Evolutionary conservation across 1,140 invertebrate genomes (phyloP), one percentile per base, ranked within the genome.

Genomic region (Sesamia nonagrioides): DNA sequence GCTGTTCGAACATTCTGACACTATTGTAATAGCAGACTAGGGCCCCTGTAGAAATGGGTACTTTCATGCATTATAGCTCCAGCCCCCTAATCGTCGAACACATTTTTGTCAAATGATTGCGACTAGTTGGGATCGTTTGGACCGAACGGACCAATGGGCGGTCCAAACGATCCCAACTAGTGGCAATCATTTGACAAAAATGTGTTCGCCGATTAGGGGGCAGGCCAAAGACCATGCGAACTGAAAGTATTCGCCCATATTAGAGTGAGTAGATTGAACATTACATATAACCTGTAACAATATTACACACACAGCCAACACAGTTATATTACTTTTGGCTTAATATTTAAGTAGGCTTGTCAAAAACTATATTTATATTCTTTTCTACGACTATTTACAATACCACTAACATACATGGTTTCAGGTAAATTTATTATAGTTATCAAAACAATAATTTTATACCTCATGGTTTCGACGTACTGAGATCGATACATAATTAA

Each of bases 401-500:
- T 69, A 50, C 27, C 8, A 68, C 63, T 68, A 27, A 68, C 63
- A 48, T 48, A 48, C 13, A 61, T 61, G 48, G 48, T 63, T 68
- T n/a, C 27, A 69, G 18, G 45, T 48, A 45, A 21, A 52, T 71
- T 4, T 48, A 27, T 71, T 52, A 27, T 35, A 40, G 8, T 33
- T 52, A 56, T 37, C 35, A 17, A 73, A 73, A 48, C 27, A 50
- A 33, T 50, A 18, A 40, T 63, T 63, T 8, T n/a, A 63, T n/a
- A 63, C 35, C 15, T 71, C 54, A 15, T 52, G 9, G 18, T 74
- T 56, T 13, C 40, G 58, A 61, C 42, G 17, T 75, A 37, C 33
- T 75, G 56, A 75, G 73, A 63, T 63, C 56, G 58, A 45, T 58
- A 71, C 50, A 54, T 18, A 45, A 60, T 50, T 50, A 35, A 27